Conservation (phyloP, 2,797 vertebrate genomes). For the Sebastes ruberrimus region DNA sequence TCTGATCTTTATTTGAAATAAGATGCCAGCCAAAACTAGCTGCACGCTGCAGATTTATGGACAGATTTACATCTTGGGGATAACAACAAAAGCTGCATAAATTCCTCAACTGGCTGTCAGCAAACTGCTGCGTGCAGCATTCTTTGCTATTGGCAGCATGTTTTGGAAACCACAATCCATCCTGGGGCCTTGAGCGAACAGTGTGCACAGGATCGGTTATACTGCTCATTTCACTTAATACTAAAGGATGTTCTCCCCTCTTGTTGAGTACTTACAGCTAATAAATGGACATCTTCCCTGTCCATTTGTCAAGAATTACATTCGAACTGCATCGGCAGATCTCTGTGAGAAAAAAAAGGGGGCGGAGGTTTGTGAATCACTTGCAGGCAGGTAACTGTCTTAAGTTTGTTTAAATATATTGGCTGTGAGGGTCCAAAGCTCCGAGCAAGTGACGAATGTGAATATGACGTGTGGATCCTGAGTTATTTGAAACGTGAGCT, state of each 20-base stretch:
- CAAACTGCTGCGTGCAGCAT: conserved; percentile 48
- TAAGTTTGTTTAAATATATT: conserved; percentile 6
- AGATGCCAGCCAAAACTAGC: conserved; percentile 45
- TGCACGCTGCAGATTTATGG: conserved; percentile 61
- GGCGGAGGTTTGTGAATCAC: background rate
- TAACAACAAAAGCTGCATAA: conserved; percentile 66
- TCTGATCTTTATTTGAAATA: conserved; percentile 58
- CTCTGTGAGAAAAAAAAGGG: background rate
- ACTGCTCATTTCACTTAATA: conserved; percentile 8
- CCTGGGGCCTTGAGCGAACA: conserved; percentile 10
- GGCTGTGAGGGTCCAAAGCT: conserved; percentile 13
- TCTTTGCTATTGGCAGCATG: conserved; percentile 38
- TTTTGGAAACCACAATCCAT: conserved; percentile 36
- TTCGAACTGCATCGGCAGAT: background rate
- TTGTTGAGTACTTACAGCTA: background rate
- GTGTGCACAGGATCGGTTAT: conserved; percentile 1
- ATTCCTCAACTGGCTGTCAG: conserved; percentile 55
- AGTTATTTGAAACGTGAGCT: conserved; percentile 61
- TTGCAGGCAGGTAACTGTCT: conserved; percentile 21
- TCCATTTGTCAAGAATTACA: conserved; percentile 23
- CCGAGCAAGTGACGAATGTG: conserved; percentile 29
- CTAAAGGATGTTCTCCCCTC: background rate
- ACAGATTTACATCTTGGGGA: conserved; percentile 62
- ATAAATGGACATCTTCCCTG: background rate
- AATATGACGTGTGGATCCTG: conserved; percentile 24